Evolutionary conservation across 1,140 invertebrate species (phyloP).

Genomic region (Orius laevigatus): DNA sequence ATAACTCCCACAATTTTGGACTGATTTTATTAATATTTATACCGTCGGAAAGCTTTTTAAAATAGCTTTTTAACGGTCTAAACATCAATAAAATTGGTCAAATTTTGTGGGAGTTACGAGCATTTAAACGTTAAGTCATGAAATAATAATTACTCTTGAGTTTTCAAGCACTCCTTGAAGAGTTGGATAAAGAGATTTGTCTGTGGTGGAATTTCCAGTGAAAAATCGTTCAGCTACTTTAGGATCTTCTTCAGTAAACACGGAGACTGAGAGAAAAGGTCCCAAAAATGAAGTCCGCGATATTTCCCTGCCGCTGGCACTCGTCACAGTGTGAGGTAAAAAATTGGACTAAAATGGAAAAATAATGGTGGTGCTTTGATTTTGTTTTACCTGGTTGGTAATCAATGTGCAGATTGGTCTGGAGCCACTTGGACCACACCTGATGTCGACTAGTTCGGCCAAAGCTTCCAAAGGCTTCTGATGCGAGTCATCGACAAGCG

Average conservation of each 20-base stretch:
- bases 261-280: constrained; percentile 73
- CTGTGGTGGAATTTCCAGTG: constrained; percentile 33
- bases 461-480: constrained; percentile 46
- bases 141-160: constrained; percentile 32
- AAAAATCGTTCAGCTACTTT: constrained; percentile 54
- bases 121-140: too few relatives aligned
- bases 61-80: too few relatives aligned
- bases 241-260: constrained; percentile 85
- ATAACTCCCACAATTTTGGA: too few relatives aligned
- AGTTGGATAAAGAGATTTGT: constrained; percentile 41
- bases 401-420: constrained; percentile 67
- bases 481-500: constrained; percentile 51
- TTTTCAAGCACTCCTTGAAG: constrained; percentile 51
- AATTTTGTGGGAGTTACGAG: too few relatives aligned
- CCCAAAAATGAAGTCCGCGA: constrained; percentile 69
- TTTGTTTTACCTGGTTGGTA: constrained; percentile 30
- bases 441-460: constrained; percentile 53
- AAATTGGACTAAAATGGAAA: constrained; percentile 45
- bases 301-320: constrained; percentile 62
- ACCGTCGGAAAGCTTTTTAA: too few relatives aligned
- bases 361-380: background rate
- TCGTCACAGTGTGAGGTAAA: constrained; percentile 49
- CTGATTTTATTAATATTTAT: too few relatives aligned
- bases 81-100: too few relatives aligned
- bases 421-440: constrained; percentile 34